These are phyloP conservation scores for Heliangelus exortis DNA, from an alignment of 2,797 vertebrate species.

Conservation along the genomic window DNA sequence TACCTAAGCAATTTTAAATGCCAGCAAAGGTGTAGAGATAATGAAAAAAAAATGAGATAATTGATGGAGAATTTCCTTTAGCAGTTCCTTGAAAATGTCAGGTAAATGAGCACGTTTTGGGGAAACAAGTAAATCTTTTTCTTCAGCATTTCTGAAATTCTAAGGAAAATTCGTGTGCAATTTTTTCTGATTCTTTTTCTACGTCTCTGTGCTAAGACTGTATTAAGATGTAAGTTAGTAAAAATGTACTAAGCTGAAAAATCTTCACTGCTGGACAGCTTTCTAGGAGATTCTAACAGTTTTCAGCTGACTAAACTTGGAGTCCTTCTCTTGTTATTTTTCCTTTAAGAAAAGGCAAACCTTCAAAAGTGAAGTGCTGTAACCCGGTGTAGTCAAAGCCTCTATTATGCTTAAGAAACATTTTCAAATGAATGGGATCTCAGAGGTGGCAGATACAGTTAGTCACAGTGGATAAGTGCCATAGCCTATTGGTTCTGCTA, in stretches of 20 bases:
- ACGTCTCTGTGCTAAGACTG: neutral
- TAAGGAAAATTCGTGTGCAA: neutral
- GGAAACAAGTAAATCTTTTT: neutral
- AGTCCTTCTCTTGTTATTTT: neutral
- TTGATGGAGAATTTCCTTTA: neutral
- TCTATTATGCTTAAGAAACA: neutral
- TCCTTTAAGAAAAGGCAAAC: neutral
- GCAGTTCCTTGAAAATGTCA: neutral
- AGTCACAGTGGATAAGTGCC: conserved; percentile 59
- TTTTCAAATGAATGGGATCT: neutral
- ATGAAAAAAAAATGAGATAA: neutral
- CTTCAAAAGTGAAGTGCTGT: neutral
- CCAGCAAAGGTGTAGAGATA: neutral
- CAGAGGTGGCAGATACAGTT: neutral
- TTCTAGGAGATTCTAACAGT: neutral
- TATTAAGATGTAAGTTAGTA: neutral
- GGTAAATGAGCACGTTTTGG: neutral
- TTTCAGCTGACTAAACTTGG: neutral
- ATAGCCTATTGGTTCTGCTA: conserved; percentile 32
- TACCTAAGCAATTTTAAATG: neutral
- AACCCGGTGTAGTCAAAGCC: neutral
- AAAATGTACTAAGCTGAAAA: neutral
- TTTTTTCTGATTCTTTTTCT: neutral
- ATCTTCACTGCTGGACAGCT: neutral
- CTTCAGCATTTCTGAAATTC: neutral